A percentile compares a stretch with the other conserved stretches of the same genome.
phyloP scores from a whole-genome alignment of 2,888 invertebrate genomes.

The Caenorhabditis sinica region DNA sequence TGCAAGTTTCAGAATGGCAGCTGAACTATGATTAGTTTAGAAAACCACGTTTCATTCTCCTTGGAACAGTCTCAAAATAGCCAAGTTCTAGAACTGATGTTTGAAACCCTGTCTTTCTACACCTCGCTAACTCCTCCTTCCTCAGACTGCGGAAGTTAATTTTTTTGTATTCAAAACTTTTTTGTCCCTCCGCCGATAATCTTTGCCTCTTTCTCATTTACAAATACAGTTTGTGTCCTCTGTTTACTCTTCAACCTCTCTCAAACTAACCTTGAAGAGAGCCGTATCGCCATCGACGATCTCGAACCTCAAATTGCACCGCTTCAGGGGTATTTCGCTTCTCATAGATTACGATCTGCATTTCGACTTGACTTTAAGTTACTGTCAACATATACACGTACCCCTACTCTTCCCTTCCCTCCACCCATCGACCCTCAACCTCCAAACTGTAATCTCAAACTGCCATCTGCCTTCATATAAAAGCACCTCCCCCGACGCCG shows the following conservation, averaged over 20 bases:
- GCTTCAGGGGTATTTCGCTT: neutral
- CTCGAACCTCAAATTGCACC: conserved; percentile 46
- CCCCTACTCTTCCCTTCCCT: neutral
- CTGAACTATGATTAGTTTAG: too few species aligned
- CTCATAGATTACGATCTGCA: conserved; percentile 18
- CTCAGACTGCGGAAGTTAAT: neutral
- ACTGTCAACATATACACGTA: conserved; percentile 32
- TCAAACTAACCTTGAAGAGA: conserved; percentile 34
- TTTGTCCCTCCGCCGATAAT: neutral
- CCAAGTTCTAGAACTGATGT: neutral
- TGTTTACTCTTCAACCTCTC: conserved; percentile 20
- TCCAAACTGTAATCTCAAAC: conserved; percentile 4
- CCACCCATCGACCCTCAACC: too few species aligned
- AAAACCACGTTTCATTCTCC: too few species aligned
- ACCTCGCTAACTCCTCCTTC: neutral
- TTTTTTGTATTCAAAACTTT: conserved; percentile 2
- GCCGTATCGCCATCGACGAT: conserved; percentile 31
- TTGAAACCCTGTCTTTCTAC: neutral
- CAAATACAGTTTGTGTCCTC: conserved; percentile 25
- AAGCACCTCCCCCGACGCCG: neutral
- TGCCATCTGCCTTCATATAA: conserved; percentile 9
- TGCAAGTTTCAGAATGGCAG: too few species aligned
- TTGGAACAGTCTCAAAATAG: neutral
- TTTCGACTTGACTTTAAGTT: conserved; percentile 23
- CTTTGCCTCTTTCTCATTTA: neutral